Base-by-base conservation (phyloP, 2,888 invertebrate genomes). In the Capitulum mitella region DNA sequence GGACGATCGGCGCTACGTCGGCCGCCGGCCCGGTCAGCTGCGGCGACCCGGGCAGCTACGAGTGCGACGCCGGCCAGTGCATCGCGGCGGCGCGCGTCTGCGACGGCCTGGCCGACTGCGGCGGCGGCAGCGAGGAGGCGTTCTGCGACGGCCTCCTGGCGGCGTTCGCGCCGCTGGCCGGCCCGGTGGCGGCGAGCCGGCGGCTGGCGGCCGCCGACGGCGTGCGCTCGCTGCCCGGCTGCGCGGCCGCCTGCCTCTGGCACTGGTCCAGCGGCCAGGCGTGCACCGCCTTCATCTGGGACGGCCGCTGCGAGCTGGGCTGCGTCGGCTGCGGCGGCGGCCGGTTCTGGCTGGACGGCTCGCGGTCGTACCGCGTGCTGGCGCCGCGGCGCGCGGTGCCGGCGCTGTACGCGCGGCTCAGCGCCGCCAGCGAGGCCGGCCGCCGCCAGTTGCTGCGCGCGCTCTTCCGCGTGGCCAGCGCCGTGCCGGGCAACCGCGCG, bases 191-290 rank as follows among this genome's bases (percentile, higher is more conserved):
- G 29, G 32, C 61, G 12, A 61, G 61, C n/a, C 61, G 61, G 2
- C 61, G 61, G 61, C 61, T 61, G 61, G 32, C 29, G 61, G 6
- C 29, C 29, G n/a, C 32, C n/a, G n/a, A 29, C n/a, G 12, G 61
- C 61, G 61, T 32, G n/a, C 26, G n/a, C n/a, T 61, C 61, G 29
- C 29, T 12, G 14, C 29, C 29, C 29, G 32, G 61, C 61, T 61
- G 61, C 61, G 61, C 61, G 61, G 61, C 61, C 61, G 61, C 61
- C 61, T 61, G 61, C 61, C 61, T 61, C 29, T 61, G 61, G 61
- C 29, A 61, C 61, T 61, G 61, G 61, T 26, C 61, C 29, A 32
- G 29, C 61, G 61, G 61, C 29, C 29, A 12, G n/a, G 29, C 61
- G n/a, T 61, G 61, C 61, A 61, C 61, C 29, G 61, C 12, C 12